phyloP scores from a whole-genome alignment of 35 echinoderm and acorn worm genomes.

The Apostichopus japonicus region DNA sequence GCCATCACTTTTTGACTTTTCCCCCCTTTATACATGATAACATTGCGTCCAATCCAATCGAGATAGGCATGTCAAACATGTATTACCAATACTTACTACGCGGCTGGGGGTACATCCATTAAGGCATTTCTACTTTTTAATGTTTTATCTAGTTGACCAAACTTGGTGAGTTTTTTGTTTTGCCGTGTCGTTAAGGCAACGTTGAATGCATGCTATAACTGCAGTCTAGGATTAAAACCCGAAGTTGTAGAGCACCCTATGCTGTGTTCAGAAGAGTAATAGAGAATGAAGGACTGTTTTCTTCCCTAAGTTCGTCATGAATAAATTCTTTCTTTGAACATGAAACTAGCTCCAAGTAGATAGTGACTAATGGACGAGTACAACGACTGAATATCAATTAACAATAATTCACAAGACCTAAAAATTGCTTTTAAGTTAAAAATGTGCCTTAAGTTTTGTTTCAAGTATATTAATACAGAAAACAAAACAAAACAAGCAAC shows the following conservation, averaged over 20 bases:
- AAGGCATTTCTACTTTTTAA: not conserved
- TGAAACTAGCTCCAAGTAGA: not conserved
- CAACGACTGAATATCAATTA: too few species aligned
- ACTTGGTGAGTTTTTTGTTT: not conserved
- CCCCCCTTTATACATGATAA: not conserved
- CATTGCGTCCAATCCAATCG: slow-evolving; percentile 21
- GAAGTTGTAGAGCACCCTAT: not conserved
- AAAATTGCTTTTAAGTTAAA: too few species aligned
- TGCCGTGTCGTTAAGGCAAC: slow-evolving; percentile 5
- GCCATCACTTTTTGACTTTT: not conserved
- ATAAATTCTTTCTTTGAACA: not conserved
- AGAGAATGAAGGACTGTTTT: not conserved
- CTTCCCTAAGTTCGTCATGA: not conserved
- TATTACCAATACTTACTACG: not conserved
- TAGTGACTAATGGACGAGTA: too few species aligned
- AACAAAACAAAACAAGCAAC: too few species aligned
- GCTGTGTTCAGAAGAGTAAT: not conserved
- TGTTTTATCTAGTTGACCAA: not conserved
- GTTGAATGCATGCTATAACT: not conserved
- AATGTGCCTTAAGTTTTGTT: too few species aligned
- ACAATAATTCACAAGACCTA: too few species aligned
- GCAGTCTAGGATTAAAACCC: not conserved
- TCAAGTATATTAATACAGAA: too few species aligned
- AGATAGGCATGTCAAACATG: slow-evolving; percentile 9
- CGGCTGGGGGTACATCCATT: slow-evolving; percentile 36